Base-by-base conservation (phyloP, 2,888 invertebrate species). In the Epirrhoe alternata region DNA sequence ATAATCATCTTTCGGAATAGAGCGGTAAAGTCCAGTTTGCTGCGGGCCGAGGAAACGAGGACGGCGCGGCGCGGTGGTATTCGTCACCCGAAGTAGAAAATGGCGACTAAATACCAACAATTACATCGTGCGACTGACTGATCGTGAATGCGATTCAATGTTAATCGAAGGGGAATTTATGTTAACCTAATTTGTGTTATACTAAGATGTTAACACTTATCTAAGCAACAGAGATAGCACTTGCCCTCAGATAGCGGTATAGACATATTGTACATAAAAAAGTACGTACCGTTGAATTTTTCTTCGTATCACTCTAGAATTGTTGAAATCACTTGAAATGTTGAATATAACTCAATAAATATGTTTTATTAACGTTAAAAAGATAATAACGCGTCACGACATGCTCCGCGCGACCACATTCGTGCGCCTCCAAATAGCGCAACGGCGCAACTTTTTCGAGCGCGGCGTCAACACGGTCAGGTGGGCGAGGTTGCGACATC, bases 401-500 rank as follows among this genome's bases (percentile, higher is more conserved):
- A 87, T 83, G 88, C 84, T 87, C 86, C 82, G 86, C 78, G 83
- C 86, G 86, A 82, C 83, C 84, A 92, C 87, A 90, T 90, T 88
- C 92, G 92, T 92, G 92, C 92, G 90, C 87, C 88, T 89, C 88
- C 90, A 90, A 91, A 91, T 92, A 92, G 92, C 92, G 92, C 92
- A 91, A 89, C 92, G 92, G 92, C 92, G 92, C 92, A 92, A 92
- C 92, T 92, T 92, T 92, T 92, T 91, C 90, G 88, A 92, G 91
- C 89, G 89, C 92, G 92, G 91, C 92, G 87, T 92, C 92, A 92
- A 92, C 93, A 92, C 92, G 90, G 92, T 93, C 93, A 93, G 93
- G 93, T 93, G 93, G 92, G 92, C 91, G 92, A 92, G 90, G 92
- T 93, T 92, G 93, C 93, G 93, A 92, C 92, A 92, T 89, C 86